Evolutionary conservation across 2,113 vertebrate genomes (phyloP).

Genomic region (Psilopsiagon aurifrons): DNA sequence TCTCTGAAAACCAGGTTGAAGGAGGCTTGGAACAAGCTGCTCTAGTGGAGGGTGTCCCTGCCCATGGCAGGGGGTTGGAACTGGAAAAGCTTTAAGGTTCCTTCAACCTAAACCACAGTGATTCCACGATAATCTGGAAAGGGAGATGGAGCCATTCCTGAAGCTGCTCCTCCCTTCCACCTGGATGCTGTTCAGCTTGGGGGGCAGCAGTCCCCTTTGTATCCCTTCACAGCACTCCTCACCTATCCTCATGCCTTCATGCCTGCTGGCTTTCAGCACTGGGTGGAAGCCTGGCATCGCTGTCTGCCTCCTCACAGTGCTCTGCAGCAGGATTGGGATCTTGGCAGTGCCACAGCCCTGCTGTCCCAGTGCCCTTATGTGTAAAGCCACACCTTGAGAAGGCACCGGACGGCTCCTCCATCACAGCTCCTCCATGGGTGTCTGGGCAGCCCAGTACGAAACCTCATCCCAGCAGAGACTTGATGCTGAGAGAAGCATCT

Average conservation of each 20-base stretch:
- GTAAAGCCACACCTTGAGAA: background rate
- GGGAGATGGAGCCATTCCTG: background rate
- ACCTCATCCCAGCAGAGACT: background rate
- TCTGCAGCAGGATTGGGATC: background rate
- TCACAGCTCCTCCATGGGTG: background rate
- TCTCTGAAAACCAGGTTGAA: too few species aligned
- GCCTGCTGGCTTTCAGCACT: background rate
- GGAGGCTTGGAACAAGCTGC: too few species aligned
- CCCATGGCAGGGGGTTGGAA: too few species aligned
- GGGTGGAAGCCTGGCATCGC: background rate
- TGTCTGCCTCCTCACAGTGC: background rate
- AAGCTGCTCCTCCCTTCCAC: background rate
- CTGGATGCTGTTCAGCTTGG: background rate
- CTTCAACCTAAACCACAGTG: too few species aligned
- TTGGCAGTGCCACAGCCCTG: background rate
- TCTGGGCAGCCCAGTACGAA: fast-evolving
- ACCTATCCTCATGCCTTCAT: background rate
- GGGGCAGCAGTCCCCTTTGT: background rate
- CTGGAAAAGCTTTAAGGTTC: too few species aligned
- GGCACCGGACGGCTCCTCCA: background rate
- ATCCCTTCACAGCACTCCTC: background rate
- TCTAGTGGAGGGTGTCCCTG: too few species aligned
- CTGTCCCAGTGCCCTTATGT: background rate
- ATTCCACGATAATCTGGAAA: background rate
- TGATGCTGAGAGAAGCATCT: background rate